phyloP scores from a whole-genome alignment of 2,113 vertebrate species.

The Apeltes quadracus region DNA sequence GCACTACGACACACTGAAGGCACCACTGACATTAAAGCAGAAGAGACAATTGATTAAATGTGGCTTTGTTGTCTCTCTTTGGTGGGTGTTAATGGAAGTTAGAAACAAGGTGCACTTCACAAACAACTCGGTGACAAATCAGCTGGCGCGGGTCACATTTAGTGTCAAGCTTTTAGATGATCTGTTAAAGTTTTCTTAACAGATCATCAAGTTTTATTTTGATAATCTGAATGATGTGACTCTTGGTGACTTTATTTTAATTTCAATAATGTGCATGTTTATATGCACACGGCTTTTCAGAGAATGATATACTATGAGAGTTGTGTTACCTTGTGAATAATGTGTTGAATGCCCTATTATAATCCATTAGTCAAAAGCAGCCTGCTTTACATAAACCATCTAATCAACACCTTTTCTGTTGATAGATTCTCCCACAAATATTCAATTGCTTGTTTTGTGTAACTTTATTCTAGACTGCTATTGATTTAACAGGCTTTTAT shows the following conservation, averaged over 20 bases:
- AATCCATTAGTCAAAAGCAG: slow-evolving; percentile 9
- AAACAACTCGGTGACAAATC: slow-evolving; percentile 29
- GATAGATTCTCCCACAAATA: slow-evolving; percentile 2
- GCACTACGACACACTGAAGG: slow-evolving; percentile 25
- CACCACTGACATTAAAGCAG: slow-evolving; percentile 45
- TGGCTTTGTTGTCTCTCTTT: slow-evolving; percentile 45
- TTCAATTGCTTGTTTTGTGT: slow-evolving; percentile 11
- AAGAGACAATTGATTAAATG: slow-evolving; percentile 63
- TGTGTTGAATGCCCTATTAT: not conserved
- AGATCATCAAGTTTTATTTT: slow-evolving; percentile 8
- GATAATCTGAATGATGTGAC: slow-evolving; percentile 9
- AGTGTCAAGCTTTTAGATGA: not conserved
- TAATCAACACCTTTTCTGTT: slow-evolving; percentile 6
- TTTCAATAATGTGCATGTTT: slow-evolving; percentile 1
- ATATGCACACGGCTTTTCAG: slow-evolving; percentile 10
- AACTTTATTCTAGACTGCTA: slow-evolving; percentile 33
- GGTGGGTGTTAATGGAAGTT: slow-evolving; percentile 59
- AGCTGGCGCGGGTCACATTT: slow-evolving; percentile 6
- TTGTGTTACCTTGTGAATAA: slow-evolving; percentile 18
- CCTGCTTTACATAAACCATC: slow-evolving; percentile 6
- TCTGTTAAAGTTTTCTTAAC: not conserved
- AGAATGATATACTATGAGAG: slow-evolving; percentile 15
- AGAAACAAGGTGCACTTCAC: slow-evolving; percentile 37
- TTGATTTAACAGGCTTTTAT: slow-evolving; percentile 27
- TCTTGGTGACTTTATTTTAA: slow-evolving; percentile 7